Evolutionary conservation across 2,113 vertebrate species (phyloP).

Genomic region (Nothobranchius furzeri): DNA sequence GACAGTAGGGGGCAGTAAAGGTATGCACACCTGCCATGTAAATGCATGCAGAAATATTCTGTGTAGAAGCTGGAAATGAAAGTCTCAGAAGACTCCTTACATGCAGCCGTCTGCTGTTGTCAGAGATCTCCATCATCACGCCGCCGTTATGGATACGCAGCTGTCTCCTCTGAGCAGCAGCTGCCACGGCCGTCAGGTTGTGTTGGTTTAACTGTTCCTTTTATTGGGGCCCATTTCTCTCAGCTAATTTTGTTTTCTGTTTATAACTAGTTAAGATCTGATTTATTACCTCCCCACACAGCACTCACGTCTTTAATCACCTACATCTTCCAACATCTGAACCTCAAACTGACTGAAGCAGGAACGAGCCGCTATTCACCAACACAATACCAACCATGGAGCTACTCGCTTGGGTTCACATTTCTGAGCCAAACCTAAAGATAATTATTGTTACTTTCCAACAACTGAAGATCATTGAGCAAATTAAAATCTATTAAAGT

Average conservation of each 20-base stretch:
- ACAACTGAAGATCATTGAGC: too few species aligned
- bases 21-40: background rate
- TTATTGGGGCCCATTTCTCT: background rate
- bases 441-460: too few species aligned
- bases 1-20: constrained; percentile 60
- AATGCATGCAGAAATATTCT: background rate
- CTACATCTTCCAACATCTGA: too few species aligned
- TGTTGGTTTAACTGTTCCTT: background rate
- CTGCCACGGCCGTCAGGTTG: background rate
- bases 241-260: background rate
- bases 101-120: constrained; percentile 3
- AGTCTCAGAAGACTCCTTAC: constrained; percentile 8
- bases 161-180: constrained; percentile 2
- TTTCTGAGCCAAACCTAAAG: too few species aligned
- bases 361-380: too few species aligned
- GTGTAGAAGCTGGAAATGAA: constrained; percentile 1
- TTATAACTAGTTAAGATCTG: background rate
- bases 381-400: too few species aligned
- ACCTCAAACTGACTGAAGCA: too few species aligned
- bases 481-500: background rate
- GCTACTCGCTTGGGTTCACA: too few species aligned
- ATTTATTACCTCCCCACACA: background rate
- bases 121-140: background rate
- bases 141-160: background rate
- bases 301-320: background rate